Conservation (phyloP, 2,797 vertebrate genomes). For the Dicrostonyx torquatus region DNA sequence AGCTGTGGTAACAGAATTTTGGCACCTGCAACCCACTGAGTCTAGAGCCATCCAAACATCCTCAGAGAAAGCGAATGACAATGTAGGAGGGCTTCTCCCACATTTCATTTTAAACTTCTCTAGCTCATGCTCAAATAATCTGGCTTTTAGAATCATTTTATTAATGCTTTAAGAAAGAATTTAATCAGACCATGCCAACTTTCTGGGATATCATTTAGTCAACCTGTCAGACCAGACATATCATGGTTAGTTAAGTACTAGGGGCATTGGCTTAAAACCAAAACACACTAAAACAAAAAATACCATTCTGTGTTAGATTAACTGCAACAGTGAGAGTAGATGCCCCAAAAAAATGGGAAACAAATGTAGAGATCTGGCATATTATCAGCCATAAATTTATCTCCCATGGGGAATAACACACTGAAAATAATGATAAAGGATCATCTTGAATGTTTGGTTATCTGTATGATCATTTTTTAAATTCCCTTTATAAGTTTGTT, state of each 20-base stretch:
- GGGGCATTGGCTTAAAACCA: conserved; percentile 17
- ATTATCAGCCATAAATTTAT: not conserved
- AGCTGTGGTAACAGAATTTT: conserved; percentile 27
- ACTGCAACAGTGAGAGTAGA: not conserved
- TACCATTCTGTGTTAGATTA: not conserved
- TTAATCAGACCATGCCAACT: not conserved
- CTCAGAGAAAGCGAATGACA: conserved; percentile 2
- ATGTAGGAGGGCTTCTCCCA: not conserved
- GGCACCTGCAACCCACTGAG: not conserved
- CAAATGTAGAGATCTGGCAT: not conserved
- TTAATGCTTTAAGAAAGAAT: conserved; percentile 62
- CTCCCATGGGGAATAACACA: not conserved
- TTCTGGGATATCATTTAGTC: conserved; percentile 52
- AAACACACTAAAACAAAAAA: conserved; percentile 41
- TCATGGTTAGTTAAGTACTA: conserved; percentile 45
- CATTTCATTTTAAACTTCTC: conserved; percentile 23
- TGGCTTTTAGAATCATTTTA: conserved; percentile 53
- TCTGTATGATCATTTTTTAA: not conserved
- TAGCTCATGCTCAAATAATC: conserved; percentile 12
- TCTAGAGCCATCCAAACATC: conserved; percentile 49
- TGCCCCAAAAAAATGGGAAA: not conserved
- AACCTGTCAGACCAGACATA: conserved; percentile 52
- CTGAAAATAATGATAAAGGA: conserved; percentile 38
- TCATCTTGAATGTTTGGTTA: conserved; percentile 16
- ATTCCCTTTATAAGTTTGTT: conserved; percentile 50